phyloP scores from a whole-genome alignment of 2,113 vertebrate species.

The Mionectes macconnelli region DNA sequence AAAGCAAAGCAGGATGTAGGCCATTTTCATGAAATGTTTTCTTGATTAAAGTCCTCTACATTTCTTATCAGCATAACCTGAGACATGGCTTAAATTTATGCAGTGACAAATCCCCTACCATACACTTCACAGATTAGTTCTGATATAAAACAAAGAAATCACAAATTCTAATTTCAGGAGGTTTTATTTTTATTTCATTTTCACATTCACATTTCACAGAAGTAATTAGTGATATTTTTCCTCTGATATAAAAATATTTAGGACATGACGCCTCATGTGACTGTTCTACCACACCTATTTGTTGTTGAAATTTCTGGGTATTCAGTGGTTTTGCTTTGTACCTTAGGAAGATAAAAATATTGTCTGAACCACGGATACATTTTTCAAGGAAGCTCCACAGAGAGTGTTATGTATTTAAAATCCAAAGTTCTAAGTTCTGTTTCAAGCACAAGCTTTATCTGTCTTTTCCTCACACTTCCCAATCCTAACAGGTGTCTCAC shows the following conservation, averaged over 20 bases:
- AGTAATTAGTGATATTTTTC: neutral
- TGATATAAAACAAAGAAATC: neutral
- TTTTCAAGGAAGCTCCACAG: neutral
- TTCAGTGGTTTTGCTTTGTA: neutral
- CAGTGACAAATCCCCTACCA: neutral
- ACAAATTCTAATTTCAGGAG: neutral
- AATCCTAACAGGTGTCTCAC: neutral
- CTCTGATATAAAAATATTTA: neutral
- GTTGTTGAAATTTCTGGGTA: neutral
- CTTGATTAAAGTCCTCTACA: neutral
- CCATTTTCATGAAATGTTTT: neutral
- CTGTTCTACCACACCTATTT: neutral
- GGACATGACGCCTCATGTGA: neutral
- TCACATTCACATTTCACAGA: neutral
- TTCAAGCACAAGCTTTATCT: neutral
- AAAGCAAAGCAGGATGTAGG: neutral
- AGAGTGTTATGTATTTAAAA: neutral
- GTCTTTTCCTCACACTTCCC: neutral
- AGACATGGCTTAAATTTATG: neutral
- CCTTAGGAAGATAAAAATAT: neutral
- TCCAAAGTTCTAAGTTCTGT: neutral
- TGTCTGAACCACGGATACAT: neutral
- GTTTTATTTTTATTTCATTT: neutral
- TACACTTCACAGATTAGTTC: neutral
- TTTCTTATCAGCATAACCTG: neutral